Base-by-base conservation (phyloP, 2,113 vertebrate species). In the Hystrix brachyura region DNA sequence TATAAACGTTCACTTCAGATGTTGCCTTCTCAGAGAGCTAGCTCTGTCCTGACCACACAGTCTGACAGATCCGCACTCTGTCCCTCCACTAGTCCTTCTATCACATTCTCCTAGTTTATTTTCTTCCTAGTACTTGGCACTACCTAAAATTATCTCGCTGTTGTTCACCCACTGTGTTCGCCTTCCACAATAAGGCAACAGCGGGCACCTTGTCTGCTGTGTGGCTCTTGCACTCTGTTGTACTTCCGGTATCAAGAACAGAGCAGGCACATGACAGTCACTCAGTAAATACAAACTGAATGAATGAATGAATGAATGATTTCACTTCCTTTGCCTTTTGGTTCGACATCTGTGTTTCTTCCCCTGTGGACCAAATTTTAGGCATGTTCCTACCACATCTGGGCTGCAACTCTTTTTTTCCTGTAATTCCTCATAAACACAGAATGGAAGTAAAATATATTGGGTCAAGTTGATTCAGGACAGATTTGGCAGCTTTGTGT, bases 361-460 rank as follows among this genome's bases (percentile, higher is more conserved):
- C 72, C 18, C 0, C 32, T 29, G 1, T 78, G 59, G 53, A 23
- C 91, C 32, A 76, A 62, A 67, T 57, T 59, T 91, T 43, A 69
- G n/a, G 79, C 14, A 94, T 87, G 25, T 60, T 64, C 5, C 19
- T 51, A 69, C 65, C 38, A n/a, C 78, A 18, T 74, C 38, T 94
- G 59, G 87, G 38, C 27, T 81, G 46, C 84, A 21, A 64, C 18
- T 79, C 8, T 46, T 19, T 19, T 89, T 57, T 72, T 65, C 7
- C 65, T 27, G 29, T 65, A 57, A 72, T 3, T 59, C 14, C 17
- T 38, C 6, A 3, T 89, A 88, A 60, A 82, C 43, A 71, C 8
- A 32, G 25, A 95, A 81, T 48, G 12, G 32, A 18, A 67, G n/a
- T n/a, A 92, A 94, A 96, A 88, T 48, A 59, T 38, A 80, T 17